Base-by-base conservation (phyloP, 2,888 invertebrate genomes). In the Idaea straminata region DNA sequence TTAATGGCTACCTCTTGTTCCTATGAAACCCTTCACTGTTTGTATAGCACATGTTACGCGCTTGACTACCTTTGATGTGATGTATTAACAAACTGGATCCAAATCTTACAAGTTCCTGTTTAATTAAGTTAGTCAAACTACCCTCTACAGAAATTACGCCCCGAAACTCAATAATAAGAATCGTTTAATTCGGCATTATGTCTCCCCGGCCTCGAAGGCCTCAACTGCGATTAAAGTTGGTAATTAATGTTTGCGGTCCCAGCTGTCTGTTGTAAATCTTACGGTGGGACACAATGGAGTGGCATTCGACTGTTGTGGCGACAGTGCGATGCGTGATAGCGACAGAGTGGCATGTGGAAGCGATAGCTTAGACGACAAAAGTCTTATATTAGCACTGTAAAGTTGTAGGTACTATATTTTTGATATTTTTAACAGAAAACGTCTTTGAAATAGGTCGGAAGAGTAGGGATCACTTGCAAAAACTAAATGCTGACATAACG, bases 201-300 rank as follows among this genome's bases (percentile, higher is more conserved):
- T 47, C 47, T 47, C 47, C 47, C 47, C 47, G 47, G 47, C 47
- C 47, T 47, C 47, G 47, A 47, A 47, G 47, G 63, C 62, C 66
- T 66, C 63, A 59, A 35, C 59, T 59, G 61, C 66, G 67, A 74
- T 74, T 73, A 72, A 74, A 78, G 59, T 73, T 72, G 62, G 65
- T 73, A 74, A 78, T 74, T 72, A 73, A 76, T 69, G 65, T 65
- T 65, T 66, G 61, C 25, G 62, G 66, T 47, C 61, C 61, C 67
- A 62, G 57, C 61, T 66, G 64, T 63, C 60, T 65, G 59, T 61
- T 47, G 47, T 47, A 47, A 47, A 47, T 47, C 47, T 47, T 47
- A 47, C 47, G 47, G 13, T 13, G 13, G 47, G 7, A 4, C 10
- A 47, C 13, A 47, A 47, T 47, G 10, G 47, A 47, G 47, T 47